phyloP scores from a whole-genome alignment of 2,113 vertebrate genomes.

The Tylochromis polylepis region DNA sequence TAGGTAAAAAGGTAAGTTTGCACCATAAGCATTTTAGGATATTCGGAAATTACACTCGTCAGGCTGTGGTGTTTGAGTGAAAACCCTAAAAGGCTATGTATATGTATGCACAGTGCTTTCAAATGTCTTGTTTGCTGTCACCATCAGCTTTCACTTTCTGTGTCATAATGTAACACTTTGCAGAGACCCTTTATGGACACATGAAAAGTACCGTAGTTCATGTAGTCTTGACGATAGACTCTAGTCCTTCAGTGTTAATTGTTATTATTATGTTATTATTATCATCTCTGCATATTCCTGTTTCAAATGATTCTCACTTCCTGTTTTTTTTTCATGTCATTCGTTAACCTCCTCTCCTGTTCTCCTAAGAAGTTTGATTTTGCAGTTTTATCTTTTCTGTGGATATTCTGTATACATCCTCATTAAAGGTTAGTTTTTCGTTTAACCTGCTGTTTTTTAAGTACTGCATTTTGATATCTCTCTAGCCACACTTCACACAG shows the following conservation, averaged over 20 bases:
- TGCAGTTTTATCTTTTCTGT: neutral
- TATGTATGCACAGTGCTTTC: neutral
- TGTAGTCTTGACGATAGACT: neutral
- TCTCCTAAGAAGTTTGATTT: neutral
- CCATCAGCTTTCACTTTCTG: neutral
- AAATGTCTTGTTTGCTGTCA: neutral
- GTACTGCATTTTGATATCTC: rapidly evolving
- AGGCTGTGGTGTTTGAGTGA: too few relatives aligned
- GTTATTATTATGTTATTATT: neutral
- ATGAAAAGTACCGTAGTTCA: neutral
- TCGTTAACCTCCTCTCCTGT: neutral
- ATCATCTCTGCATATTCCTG: neutral
- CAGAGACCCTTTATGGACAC: neutral
- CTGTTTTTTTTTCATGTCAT: neutral
- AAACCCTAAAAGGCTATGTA: too few relatives aligned
- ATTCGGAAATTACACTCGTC: too few relatives aligned
- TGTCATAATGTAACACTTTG: neutral
- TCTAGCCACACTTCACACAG: neutral
- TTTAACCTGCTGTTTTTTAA: neutral
- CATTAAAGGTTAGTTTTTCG: neutral
- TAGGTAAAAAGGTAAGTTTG: too few relatives aligned
- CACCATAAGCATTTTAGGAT: too few relatives aligned
- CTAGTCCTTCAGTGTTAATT: too few relatives aligned
- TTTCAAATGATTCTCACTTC: neutral
- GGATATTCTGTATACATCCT: neutral